Evolutionary conservation across 2,113 vertebrate species (phyloP).

Genomic region (Dasyornis broadbenti): DNA sequence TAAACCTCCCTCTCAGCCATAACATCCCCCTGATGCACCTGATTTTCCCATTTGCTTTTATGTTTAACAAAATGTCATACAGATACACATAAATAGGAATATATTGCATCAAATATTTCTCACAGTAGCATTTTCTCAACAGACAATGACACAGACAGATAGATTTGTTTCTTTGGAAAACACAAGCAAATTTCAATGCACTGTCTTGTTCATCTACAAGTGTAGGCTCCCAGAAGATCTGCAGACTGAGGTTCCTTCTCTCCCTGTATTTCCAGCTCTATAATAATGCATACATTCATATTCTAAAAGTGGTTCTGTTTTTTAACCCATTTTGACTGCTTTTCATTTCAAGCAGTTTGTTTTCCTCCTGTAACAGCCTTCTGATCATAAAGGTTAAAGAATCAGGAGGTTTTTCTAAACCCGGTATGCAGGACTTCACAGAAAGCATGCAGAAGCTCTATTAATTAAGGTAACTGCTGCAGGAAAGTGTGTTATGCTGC

Average conservation of each 20-base stretch:
- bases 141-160: conserved; percentile 11
- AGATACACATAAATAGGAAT: conserved; percentile 27
- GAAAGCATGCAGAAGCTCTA: not conserved
- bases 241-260: not conserved
- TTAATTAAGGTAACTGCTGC: conserved; percentile 20
- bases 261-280: not conserved
- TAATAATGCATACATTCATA: not conserved
- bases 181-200: not conserved
- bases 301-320: not conserved
- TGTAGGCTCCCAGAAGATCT: not conserved
- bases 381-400: not conserved
- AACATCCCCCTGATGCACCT: conserved; percentile 8
- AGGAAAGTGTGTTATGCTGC: not conserved
- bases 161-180: conserved; percentile 32
- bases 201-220: not conserved
- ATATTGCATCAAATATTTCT: conserved; percentile 43
- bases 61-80: conserved; percentile 49
- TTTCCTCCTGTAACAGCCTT: not conserved
- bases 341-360: not conserved
- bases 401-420: not conserved
- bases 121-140: conserved; percentile 1
- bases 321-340: not conserved
- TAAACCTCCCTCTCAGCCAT: conserved; percentile 43
- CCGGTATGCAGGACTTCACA: not conserved
- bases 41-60: conserved; percentile 49